Percentiles rank a stretch among this genome's conserved stretches.
phyloP scores from a whole-genome alignment of 2,888 invertebrate species.

The Cephus pulcher region DNA sequence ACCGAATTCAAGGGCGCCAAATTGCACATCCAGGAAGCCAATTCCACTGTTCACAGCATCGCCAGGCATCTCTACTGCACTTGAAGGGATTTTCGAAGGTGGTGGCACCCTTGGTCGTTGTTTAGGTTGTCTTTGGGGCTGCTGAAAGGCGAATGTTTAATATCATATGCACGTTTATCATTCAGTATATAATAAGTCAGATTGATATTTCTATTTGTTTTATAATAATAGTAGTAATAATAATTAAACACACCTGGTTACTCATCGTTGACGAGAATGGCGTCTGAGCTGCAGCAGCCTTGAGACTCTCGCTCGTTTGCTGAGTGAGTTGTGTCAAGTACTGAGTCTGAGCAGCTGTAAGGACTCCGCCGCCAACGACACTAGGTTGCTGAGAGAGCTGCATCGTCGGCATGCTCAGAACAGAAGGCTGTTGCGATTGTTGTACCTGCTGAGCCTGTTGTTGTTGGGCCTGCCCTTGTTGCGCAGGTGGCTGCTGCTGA shows the following conservation, averaged over 20 bases:
- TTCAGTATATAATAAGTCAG: slow-evolving; percentile 12
- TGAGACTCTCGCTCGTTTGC: slow-evolving; percentile 70
- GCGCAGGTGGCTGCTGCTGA: slow-evolving; percentile 48
- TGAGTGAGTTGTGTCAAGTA: slow-evolving; percentile 72
- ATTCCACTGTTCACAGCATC: slow-evolving; percentile 80
- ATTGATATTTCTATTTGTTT: background rate
- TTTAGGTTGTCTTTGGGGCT: slow-evolving; percentile 59
- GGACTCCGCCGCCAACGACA: slow-evolving; percentile 58
- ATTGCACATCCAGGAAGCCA: slow-evolving; percentile 90
- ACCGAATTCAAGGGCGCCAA: slow-evolving; percentile 87
- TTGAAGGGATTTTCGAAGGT: slow-evolving; percentile 83
- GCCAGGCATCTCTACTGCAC: slow-evolving; percentile 97
- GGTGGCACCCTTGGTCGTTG: slow-evolving; percentile 63
- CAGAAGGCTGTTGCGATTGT: slow-evolving; percentile 45
- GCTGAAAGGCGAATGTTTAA: background rate
- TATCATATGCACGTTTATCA: slow-evolving; percentile 1
- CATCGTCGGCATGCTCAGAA: slow-evolving; percentile 55
- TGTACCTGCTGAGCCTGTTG: slow-evolving; percentile 55
- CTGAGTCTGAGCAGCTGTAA: slow-evolving; percentile 72
- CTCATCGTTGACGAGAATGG: slow-evolving; percentile 54
- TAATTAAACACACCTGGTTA: slow-evolving; percentile 44
- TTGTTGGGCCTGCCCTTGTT: slow-evolving; percentile 12
- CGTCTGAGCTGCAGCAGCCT: slow-evolving; percentile 65
- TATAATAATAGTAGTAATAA: background rate
- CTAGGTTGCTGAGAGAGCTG: slow-evolving; percentile 65